phyloP scores from a whole-genome alignment of 2,113 vertebrate genomes.

The Passerina amoena region DNA sequence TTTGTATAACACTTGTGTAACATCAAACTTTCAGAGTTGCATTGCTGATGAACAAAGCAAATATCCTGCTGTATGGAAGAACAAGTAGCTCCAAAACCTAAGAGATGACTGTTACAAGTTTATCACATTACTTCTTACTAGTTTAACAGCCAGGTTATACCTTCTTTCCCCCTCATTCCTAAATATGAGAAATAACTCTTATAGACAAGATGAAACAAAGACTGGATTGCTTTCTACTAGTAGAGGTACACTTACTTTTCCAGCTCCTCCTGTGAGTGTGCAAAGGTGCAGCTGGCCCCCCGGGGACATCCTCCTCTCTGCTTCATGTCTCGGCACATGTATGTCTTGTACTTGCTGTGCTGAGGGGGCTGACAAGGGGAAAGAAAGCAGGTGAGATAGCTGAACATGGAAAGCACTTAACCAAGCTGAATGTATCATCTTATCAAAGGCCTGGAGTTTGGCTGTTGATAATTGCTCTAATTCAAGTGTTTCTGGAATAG shows the following conservation, averaged over 20 bases:
- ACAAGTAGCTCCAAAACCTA: not conserved
- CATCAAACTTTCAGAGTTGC: not conserved
- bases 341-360: constrained; percentile 99
- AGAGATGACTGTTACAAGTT: not conserved
- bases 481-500: not conserved
- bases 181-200: not conserved
- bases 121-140: not conserved
- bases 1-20: not conserved
- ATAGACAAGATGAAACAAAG: not conserved
- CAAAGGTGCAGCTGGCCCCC: constrained; percentile 96
- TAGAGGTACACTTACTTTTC: constrained; percentile 87
- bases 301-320: constrained; percentile 97
- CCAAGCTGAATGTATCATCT: not conserved
- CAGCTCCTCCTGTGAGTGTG: constrained; percentile 97
- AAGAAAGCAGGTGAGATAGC: not conserved
- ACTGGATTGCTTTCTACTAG: not conserved
- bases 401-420: not conserved
- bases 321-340: constrained; percentile 99
- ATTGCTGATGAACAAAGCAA: not conserved
- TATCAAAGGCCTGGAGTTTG: not conserved
- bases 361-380: constrained; percentile 86
- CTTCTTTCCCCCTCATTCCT: not conserved
- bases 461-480: not conserved
- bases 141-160: not conserved
- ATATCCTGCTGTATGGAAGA: not conserved